These are phyloP conservation scores for Scyliorhinus canicula DNA, from an alignment of 2,797 vertebrate genomes.

Conservation along the genomic window DNA sequence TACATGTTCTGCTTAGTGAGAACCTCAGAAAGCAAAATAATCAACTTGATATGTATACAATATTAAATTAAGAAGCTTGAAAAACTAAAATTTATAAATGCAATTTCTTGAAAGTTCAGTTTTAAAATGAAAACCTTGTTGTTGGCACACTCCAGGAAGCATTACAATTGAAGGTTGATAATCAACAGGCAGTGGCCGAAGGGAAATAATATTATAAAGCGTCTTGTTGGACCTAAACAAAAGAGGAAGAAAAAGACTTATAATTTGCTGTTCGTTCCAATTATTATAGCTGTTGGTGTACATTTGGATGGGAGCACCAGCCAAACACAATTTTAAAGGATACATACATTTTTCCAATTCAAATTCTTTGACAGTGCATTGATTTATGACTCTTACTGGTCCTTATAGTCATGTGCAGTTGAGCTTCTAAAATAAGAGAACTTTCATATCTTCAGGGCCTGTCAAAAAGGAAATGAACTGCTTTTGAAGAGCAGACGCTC, in stretches of 20 bases:
- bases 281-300: background rate
- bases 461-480: background rate
- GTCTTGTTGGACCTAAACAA: slow-evolving; percentile 80
- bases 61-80: background rate
- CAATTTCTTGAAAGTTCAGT: background rate
- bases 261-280: background rate
- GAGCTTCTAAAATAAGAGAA: background rate
- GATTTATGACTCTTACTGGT: background rate
- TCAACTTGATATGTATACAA: background rate
- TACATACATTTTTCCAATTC: background rate
- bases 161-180: slow-evolving; percentile 69
- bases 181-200: slow-evolving; percentile 80
- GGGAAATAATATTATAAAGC: slow-evolving; percentile 77
- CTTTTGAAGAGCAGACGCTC: background rate
- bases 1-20: background rate
- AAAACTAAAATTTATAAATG: background rate
- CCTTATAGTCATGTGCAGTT: background rate
- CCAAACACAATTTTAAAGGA: background rate
- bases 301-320: background rate
- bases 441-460: background rate
- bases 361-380: background rate
- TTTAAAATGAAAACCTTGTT: slow-evolving; percentile 56
- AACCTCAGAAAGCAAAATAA: background rate
- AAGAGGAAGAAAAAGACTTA: background rate
- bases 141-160: slow-evolving; percentile 66